Conservation (phyloP, 2,888 invertebrate genomes). For the Proisotoma minuta region DNA sequence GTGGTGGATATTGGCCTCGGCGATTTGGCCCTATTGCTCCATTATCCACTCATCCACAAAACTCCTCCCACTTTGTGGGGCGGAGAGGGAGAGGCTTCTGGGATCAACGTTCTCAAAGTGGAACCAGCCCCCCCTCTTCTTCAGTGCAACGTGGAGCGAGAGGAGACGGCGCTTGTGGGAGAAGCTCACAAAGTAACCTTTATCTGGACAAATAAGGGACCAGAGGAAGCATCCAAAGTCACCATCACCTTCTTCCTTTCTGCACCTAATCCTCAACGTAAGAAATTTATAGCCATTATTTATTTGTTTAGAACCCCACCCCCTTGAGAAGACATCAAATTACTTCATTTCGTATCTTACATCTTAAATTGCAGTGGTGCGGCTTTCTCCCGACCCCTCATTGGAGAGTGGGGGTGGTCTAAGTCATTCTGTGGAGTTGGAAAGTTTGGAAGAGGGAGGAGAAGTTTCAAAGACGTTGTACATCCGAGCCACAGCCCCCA, state of each 20-base stretch:
- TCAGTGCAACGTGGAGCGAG: slow-evolving; percentile 27
- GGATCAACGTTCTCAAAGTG: slow-evolving; percentile 30
- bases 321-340: neutral
- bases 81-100: neutral
- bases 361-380: slow-evolving; percentile 5
- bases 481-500: neutral
- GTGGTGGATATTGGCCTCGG: slow-evolving; percentile 43
- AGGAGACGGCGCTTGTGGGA: slow-evolving; percentile 34
- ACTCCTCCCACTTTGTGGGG: slow-evolving; percentile 32
- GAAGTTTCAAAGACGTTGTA: slow-evolving; percentile 19
- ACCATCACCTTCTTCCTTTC: slow-evolving; percentile 15
- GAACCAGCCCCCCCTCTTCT: slow-evolving; percentile 38
- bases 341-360: too few species aligned
- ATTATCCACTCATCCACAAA: slow-evolving; percentile 31
- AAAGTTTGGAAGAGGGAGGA: slow-evolving; percentile 19
- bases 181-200: slow-evolving; percentile 40
- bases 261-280: slow-evolving; percentile 30
- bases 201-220: slow-evolving; percentile 37
- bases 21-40: slow-evolving; percentile 37
- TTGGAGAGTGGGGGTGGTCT: slow-evolving; percentile 11
- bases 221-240: slow-evolving; percentile 16
- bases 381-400: slow-evolving; percentile 2
- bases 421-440: slow-evolving; percentile 25
- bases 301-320: neutral
- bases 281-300: neutral